phyloP scores from a whole-genome alignment of 2,888 invertebrate genomes.

The Stenodema calcarata region DNA sequence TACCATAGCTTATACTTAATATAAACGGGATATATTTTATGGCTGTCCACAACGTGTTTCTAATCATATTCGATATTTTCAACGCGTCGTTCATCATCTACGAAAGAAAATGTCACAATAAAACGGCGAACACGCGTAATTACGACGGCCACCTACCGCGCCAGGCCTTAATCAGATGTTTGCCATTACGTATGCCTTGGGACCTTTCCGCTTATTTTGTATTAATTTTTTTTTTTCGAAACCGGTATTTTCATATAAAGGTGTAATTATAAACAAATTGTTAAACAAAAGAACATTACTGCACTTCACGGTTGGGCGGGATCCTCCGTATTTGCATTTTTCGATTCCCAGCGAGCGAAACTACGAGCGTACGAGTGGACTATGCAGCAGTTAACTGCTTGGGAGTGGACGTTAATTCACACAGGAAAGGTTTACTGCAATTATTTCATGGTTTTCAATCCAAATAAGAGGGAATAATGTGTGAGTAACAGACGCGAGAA shows the following conservation, averaged over 20 bases:
- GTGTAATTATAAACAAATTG: neutral
- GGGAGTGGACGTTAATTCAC: neutral
- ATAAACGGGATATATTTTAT: no score
- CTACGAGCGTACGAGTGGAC: neutral
- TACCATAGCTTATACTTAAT: no score
- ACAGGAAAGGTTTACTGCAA: neutral
- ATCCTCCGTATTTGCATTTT: neutral
- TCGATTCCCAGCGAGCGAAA: neutral
- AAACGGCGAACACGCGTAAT: neutral
- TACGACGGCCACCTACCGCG: neutral
- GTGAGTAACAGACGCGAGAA: no score
- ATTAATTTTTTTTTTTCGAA: neutral
- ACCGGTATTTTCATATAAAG: neutral
- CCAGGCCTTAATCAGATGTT: neutral
- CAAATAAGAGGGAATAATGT: no score
- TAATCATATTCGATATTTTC: neutral
- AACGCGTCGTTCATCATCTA: neutral
- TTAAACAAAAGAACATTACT: neutral
- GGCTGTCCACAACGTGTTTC: neutral
- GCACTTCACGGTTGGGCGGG: neutral
- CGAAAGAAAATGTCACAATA: neutral
- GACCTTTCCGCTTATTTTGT: neutral
- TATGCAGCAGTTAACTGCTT: neutral
- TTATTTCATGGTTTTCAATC: no score
- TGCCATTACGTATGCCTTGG: neutral